These are phyloP conservation scores for Lasioglossum lativentre DNA, from an alignment of 2,888 invertebrate species.

Conservation along the genomic window DNA sequence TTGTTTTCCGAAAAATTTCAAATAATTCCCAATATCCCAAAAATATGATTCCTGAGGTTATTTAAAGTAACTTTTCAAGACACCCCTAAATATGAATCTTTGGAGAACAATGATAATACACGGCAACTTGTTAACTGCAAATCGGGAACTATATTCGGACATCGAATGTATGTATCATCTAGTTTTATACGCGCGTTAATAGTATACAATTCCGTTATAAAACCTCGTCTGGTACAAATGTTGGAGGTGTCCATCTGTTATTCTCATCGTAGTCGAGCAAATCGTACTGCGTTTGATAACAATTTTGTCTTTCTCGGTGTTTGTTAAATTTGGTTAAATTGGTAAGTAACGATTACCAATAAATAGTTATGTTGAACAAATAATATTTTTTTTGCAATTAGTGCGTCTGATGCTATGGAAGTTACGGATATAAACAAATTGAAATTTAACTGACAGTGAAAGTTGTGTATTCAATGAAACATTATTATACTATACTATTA, in stretches of 20 bases:
- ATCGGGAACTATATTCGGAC: conserved; percentile 59
- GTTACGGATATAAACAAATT: background rate
- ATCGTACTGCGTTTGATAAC: conserved; percentile 33
- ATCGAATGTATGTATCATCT: conserved; percentile 58
- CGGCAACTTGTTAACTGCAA: conserved; percentile 60
- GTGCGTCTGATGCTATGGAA: too few species aligned
- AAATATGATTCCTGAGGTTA: too few species aligned
- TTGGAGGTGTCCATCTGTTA: conserved; percentile 15
- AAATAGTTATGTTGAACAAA: background rate
- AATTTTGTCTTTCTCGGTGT: conserved; percentile 26
- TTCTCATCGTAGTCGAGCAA: conserved; percentile 27
- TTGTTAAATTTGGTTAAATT: conserved; percentile 9
- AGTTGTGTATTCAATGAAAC: too few species aligned
- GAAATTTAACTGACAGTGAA: too few species aligned
- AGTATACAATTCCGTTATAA: conserved; percentile 60
- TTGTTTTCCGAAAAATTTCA: background rate
- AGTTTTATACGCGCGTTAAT: conserved; percentile 50
- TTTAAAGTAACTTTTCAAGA: too few species aligned
- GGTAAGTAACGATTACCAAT: background rate
- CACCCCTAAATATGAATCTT: background rate
- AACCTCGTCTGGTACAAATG: conserved; percentile 34
- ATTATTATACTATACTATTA: too few species aligned
- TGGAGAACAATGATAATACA: conserved; percentile 23
- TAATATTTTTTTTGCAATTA: background rate
- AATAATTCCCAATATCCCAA: background rate